Evolutionary conservation across 2,797 vertebrate genomes (phyloP), one percentile per base, ranked within the genome.

Genomic region (Gymnopithys bicolor): DNA sequence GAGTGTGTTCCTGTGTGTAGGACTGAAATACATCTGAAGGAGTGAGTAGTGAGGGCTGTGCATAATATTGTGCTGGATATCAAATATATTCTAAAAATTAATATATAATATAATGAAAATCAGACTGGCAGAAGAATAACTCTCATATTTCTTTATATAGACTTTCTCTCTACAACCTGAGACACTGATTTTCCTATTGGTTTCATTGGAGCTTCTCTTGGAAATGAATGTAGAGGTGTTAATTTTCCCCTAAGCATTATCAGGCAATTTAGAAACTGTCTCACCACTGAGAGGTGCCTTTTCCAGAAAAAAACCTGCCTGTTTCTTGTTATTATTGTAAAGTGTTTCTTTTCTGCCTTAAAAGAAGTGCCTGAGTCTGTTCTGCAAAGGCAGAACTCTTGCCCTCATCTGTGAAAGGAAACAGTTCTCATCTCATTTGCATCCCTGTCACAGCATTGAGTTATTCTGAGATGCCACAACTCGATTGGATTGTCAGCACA

Each of bases 81-180:
- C 51, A 86, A 55, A 77, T 48, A 32, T 12, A 25, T 35, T 76
- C 39, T 64, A 90, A 82, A 91, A 88, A 96, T 90, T 87, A 35
- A 89, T 86, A 23, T 85, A 46, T n/a, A 85, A 76, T 79, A 84
- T 10, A 25, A 81, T 32, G 53, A 7, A 62, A 53, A 37, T 22
- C 13, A 52, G 25, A 33, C 0, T 67, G 66, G 32, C 21, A 19
- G 41, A 63, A 64, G 43, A 21, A 32, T 28, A 23, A 46, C 56
- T 64, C 0, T 3, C 53, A 11, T 8, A 30, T 28, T 64, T 73
- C n/a, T 28, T 76, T 33, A 2, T 4, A 24, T 0, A 53, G 23
- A 46, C 7, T 59, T 84, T 24, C 11, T 41, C 63, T 71, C 64
- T 77, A 46, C 60, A 71, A 59, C 27, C n/a, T 10, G 51, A 69